These are phyloP conservation scores for Chlorops oryzae DNA, from an alignment of 1,140 invertebrate species.

Conservation along the genomic window DNA sequence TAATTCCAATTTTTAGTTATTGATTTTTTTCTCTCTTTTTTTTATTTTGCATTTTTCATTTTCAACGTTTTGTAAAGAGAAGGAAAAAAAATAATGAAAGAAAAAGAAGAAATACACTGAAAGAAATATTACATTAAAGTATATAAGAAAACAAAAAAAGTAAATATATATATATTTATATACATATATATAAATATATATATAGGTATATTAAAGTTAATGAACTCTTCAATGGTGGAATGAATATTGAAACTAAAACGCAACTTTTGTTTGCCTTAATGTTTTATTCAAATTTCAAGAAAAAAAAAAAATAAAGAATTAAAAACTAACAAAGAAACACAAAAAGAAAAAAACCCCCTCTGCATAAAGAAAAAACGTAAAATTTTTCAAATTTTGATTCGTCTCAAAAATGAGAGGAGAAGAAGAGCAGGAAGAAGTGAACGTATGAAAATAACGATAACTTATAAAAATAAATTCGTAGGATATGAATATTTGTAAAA, in stretches of 20 bases:
- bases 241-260: background rate
- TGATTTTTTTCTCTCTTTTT: too few relatives aligned
- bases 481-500: background rate
- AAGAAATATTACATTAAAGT: slow-evolving; percentile 15
- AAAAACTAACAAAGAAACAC: background rate
- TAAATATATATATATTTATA: slow-evolving; percentile 14
- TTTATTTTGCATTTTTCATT: too few relatives aligned
- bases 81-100: background rate
- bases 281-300: slow-evolving; percentile 7
- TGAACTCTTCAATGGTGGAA: background rate
- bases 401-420: slow-evolving; percentile 4
- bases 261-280: slow-evolving; percentile 10
- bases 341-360: background rate
- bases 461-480: slow-evolving; percentile 11
- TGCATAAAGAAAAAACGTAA: background rate
- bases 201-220: background rate
- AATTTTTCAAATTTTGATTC: slow-evolving; percentile 8
- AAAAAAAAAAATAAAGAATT: slow-evolving; percentile 1
- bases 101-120: background rate
- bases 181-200: slow-evolving; percentile 4
- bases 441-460: slow-evolving; percentile 1
- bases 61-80: too few relatives aligned
- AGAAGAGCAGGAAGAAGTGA: background rate
- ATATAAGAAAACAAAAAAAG: slow-evolving; percentile 10
- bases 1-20: too few relatives aligned